Percentiles rank a stretch among this genome's conserved stretches.
These are phyloP conservation scores for Lycocorax pyrrhopterus DNA, from an alignment of 2,113 vertebrate genomes.

Conservation along the genomic window DNA sequence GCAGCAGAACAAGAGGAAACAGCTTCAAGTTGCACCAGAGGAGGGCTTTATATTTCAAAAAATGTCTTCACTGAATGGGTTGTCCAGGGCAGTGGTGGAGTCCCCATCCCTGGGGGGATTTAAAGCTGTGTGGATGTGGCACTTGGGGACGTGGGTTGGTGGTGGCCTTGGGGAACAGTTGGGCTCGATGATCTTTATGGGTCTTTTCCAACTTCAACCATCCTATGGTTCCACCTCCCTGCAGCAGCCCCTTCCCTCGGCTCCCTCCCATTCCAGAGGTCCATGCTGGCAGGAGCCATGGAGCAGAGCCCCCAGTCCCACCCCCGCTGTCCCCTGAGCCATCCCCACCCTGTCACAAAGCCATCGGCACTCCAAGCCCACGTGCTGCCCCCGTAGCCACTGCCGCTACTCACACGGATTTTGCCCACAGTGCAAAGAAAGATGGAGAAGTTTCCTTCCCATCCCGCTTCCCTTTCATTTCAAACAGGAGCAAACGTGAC, in stretches of 20 bases:
- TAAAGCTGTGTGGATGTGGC: not conserved
- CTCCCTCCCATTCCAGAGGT: not conserved
- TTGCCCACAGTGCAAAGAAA: not conserved
- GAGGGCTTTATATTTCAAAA: fast-evolving
- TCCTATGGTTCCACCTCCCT: not conserved
- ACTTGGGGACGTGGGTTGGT: fast-evolving
- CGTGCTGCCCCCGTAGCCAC: fast-evolving
- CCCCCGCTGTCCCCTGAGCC: not conserved
- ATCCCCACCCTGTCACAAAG: not conserved
- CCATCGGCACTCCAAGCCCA: not conserved
- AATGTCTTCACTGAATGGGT: no score
- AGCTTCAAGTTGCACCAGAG: no score
- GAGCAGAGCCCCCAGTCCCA: not conserved
- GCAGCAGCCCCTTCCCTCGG: not conserved
- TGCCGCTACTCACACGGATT: fast-evolving
- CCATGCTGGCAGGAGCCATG: fast-evolving
- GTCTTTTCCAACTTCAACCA: not conserved
- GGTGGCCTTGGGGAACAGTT: fast-evolving
- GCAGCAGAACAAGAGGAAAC: fast-evolving
- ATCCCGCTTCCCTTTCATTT: not conserved
- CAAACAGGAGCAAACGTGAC: not conserved
- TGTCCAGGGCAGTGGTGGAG: not conserved
- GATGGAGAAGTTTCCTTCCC: not conserved
- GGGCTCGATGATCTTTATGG: fast-evolving
- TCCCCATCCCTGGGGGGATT: not conserved